Conservation (phyloP, 2,113 vertebrate genomes). For the Paramisgurnus dabryanus region DNA sequence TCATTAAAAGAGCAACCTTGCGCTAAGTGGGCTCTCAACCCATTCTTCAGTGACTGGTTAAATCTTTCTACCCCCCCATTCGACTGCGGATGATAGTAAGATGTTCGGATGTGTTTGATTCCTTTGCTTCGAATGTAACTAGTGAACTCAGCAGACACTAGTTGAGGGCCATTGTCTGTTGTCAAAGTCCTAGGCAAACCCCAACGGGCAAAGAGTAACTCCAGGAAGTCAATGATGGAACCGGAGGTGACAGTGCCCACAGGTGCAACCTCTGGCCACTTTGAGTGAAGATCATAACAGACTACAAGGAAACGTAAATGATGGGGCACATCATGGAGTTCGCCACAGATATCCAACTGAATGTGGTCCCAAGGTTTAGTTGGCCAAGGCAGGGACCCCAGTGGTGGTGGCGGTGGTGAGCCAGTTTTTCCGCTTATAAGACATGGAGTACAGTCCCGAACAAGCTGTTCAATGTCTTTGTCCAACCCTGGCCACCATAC, state of each 20-base stretch:
- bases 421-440: conserved; percentile 1
- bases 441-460: conserved; percentile 24
- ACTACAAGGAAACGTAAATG: conserved; percentile 8
- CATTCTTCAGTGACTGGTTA: no score
- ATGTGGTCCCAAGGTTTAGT: background rate
- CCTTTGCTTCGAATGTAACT: background rate
- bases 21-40: no score
- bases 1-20: background rate
- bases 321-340: conserved; percentile 74
- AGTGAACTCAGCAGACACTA: conserved; percentile 21
- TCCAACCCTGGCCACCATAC: conserved; percentile 14
- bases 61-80: no score
- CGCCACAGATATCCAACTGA: conserved; percentile 84
- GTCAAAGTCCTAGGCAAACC: background rate
- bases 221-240: background rate
- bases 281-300: background rate
- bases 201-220: conserved; percentile 6
- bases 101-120: no score
- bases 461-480: no score
- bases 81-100: no score
- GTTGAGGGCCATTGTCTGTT: conserved; percentile 19
- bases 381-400: background rate
- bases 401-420: background rate
- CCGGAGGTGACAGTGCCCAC: background rate
- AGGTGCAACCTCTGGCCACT: conserved; percentile 14